Evolutionary conservation across 2,888 invertebrate genomes (phyloP), one percentile per base, ranked within the genome.

Genomic region (Ophion ventricosus): DNA sequence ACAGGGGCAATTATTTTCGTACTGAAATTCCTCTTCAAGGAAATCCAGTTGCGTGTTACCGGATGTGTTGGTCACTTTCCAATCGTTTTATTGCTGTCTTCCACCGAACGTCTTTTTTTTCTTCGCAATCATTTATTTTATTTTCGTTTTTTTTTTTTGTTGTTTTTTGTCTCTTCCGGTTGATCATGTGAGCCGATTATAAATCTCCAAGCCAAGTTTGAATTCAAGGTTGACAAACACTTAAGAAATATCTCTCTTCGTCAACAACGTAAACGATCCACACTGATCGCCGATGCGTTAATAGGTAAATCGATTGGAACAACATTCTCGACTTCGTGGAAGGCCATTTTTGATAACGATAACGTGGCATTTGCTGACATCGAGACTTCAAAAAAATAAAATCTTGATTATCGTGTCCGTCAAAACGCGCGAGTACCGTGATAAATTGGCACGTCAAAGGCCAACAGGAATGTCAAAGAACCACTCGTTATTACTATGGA

Each of bases 1-100:
- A 72, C 79, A 70, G 54, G 43, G 7, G 23, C 70, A 73, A 79
- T 79, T 64, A 72, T 64, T 64, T 72, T 72, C 35, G 64, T 40
- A 26, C 43, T 79, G 54, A 64, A 72, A 72, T 72, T 72, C 72
- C 40, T 79, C 64, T 43, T 57, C 79, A 79, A 79, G 79, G 79
- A 72, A 79, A 79, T 72, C 79, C 56, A 79, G 56, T 79, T 10
- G 64, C 64, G 40, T n/a, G 25, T 29, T 67, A 49, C 72, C 72
- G 79, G 64, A 79, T 79, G 61, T 61, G 54, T 49, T 25, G 57
- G 23, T 56, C 20, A 79, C 79, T 77, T 69, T 69, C 59, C 77
- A 69, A 69, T 10, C 43, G 43, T n/a, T 49, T 59, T 10, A 20
- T 59, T 56, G 66, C 54, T 26, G 20, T 74, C 74, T 74, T 29